A percentile compares a stretch with the other conserved stretches of the same genome.
phyloP scores from a whole-genome alignment of 2,797 vertebrate species.

The Galaxias olidus region DNA sequence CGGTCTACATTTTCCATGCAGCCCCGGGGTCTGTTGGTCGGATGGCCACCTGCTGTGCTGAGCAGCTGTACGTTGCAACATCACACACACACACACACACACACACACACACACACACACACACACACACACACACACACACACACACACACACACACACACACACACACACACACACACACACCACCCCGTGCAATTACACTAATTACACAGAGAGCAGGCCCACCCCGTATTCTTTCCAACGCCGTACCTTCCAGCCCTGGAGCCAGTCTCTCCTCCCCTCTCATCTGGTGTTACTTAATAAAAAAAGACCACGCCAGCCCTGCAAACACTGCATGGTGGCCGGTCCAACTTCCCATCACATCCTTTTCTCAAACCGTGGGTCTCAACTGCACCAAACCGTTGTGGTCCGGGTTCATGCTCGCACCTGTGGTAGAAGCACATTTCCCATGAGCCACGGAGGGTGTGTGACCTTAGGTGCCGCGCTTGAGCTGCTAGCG shows the following conservation, averaged over 20 bases:
- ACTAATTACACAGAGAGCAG: slow-evolving; percentile 1
- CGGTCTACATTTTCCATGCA: neutral
- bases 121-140: neutral
- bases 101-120: neutral
- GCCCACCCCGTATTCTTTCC: neutral
- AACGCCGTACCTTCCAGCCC: neutral
- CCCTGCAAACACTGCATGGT: neutral
- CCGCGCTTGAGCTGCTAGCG: too few species aligned
- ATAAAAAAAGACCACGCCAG: neutral
- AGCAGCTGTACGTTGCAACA: neutral
- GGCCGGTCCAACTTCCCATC: neutral
- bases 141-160: neutral
- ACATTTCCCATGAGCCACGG: too few species aligned
- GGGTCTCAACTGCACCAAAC: too few species aligned
- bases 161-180: neutral
- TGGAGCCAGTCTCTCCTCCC: neutral
- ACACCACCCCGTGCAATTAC: neutral
- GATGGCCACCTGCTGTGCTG: neutral
- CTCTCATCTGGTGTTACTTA: neutral
- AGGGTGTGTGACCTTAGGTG: too few species aligned
- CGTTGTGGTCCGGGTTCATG: too few species aligned
- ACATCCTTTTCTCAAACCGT: too few species aligned
- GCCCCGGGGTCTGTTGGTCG: neutral
- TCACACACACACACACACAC: slow-evolving; percentile 1
- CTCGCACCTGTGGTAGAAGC: too few species aligned